phyloP scores from a whole-genome alignment of 2,113 vertebrate species.

The Falcunculus frontatus region DNA sequence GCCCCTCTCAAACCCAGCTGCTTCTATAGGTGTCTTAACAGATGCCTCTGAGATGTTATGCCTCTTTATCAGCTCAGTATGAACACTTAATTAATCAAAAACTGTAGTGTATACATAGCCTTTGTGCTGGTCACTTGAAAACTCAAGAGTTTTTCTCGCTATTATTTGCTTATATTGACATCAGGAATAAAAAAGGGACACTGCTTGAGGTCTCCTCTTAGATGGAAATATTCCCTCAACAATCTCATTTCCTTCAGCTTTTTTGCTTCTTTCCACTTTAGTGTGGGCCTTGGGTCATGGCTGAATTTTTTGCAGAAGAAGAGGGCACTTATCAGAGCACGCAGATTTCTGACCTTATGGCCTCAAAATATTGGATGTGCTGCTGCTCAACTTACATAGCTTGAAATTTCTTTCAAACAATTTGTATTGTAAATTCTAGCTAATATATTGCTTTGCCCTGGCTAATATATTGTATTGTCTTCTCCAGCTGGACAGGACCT shows the following conservation, averaged over 20 bases:
- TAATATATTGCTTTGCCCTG: not conserved
- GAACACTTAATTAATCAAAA: not conserved
- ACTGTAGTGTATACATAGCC: not conserved
- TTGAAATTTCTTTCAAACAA: not conserved
- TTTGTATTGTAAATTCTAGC: not conserved
- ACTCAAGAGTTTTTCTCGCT: not conserved
- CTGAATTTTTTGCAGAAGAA: not conserved
- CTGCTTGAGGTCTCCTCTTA: not conserved
- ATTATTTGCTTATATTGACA: not conserved
- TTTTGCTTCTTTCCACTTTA: not conserved
- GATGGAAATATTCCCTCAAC: not conserved
- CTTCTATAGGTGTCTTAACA: not conserved
- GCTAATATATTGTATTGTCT: not conserved
- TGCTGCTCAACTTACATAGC: not conserved
- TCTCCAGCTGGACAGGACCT: constrained; percentile 92
- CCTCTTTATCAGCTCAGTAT: not conserved
- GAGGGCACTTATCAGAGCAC: not conserved
- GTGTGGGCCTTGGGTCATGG: not conserved
- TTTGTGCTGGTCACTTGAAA: not conserved
- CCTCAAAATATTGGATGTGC: not conserved
- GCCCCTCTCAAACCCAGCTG: not conserved
- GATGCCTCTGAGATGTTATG: not conserved
- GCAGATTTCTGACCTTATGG: not conserved
- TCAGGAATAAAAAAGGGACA: not conserved
- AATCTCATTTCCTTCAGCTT: not conserved